phyloP scores from a whole-genome alignment of 2,113 vertebrate genomes.

The Mionectes macconnelli region DNA sequence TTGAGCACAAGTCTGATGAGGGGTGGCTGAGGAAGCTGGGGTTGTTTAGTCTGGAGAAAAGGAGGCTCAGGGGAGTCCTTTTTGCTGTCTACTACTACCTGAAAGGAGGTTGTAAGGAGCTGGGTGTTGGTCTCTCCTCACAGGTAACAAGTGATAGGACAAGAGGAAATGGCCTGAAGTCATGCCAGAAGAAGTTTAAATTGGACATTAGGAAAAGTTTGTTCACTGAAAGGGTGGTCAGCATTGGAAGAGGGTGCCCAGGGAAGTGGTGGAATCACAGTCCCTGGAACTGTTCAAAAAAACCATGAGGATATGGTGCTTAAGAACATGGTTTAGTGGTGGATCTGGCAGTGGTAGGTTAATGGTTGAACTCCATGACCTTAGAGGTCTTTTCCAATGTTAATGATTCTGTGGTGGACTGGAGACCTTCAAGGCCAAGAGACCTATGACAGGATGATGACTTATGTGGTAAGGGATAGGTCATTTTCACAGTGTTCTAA shows the following conservation, averaged over 20 bases:
- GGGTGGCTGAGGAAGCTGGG: background rate
- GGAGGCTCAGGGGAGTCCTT: background rate
- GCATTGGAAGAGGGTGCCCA: background rate
- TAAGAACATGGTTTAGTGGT: background rate
- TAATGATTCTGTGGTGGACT: background rate
- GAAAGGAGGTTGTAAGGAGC: background rate
- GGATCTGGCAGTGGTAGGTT: background rate
- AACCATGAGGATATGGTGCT: rapidly evolving
- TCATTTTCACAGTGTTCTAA: background rate
- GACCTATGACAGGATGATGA: background rate
- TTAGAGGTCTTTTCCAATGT: background rate
- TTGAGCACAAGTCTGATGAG: background rate
- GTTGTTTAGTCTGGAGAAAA: background rate
- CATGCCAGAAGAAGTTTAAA: background rate
- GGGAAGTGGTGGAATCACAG: background rate
- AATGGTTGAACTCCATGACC: background rate
- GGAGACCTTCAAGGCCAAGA: background rate
- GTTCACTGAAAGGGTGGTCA: background rate
- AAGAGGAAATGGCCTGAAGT: background rate
- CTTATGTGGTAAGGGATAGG: background rate
- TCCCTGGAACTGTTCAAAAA: background rate
- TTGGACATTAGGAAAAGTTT: background rate
- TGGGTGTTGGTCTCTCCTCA: background rate
- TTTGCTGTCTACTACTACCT: background rate
- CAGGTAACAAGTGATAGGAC: background rate